These are phyloP conservation scores for Corbicula japonica DNA, from an alignment of 2,888 invertebrate species.

Conservation along the genomic window DNA sequence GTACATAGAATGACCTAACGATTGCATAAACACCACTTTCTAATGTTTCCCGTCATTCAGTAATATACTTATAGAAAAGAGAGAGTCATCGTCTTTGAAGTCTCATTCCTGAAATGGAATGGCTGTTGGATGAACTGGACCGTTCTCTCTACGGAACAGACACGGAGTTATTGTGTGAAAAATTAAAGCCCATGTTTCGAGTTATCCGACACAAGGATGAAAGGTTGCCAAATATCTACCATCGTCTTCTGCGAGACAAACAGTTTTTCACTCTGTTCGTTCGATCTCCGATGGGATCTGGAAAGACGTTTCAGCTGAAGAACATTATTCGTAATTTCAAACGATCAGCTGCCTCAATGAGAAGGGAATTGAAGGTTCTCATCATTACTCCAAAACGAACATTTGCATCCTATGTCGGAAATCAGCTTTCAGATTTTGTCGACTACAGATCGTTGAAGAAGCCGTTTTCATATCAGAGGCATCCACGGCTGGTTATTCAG, in stretches of 20 bases:
- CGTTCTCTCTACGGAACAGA: constrained; percentile 22
- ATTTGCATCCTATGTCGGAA: constrained; percentile 13
- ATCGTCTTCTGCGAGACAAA: not conserved
- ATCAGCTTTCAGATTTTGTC: constrained; percentile 5
- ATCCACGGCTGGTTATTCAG: constrained; percentile 25
- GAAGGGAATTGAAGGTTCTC: constrained; percentile 10
- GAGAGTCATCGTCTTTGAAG: not conserved
- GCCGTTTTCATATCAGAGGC: constrained; percentile 4
- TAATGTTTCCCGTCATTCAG: not conserved
- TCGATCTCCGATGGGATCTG: constrained; percentile 29
- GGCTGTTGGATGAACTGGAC: constrained; percentile 9
- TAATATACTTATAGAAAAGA: not conserved
- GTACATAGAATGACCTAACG: no score
- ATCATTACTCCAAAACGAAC: constrained; percentile 25
- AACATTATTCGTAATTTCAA: constrained; percentile 5
- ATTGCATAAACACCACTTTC: no score
- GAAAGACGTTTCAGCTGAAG: constrained; percentile 24
- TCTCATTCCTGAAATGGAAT: not conserved
- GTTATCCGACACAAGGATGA: constrained; percentile 13
- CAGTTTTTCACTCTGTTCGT: constrained; percentile 16
- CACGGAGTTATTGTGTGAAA: not conserved
- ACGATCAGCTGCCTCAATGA: not conserved
- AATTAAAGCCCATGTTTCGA: not conserved
- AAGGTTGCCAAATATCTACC: constrained; percentile 12
- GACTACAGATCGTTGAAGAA: constrained; percentile 5